phyloP scores from a whole-genome alignment of 2,888 invertebrate species.

The Cancer borealis region DNA sequence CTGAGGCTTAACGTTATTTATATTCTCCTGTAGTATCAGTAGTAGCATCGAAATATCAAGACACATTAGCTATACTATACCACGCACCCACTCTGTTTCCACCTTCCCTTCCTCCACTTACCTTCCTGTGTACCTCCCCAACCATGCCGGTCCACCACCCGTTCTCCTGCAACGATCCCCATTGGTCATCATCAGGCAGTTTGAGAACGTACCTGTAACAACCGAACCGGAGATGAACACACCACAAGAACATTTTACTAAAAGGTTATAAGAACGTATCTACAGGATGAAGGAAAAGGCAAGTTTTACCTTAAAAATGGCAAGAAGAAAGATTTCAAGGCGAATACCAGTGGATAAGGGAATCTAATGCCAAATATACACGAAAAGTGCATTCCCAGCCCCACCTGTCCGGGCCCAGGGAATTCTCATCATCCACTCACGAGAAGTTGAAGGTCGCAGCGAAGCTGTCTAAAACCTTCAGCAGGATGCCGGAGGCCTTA shows the following conservation, averaged over 20 bases:
- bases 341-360: background rate
- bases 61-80: background rate
- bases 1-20: background rate
- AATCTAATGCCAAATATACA: background rate
- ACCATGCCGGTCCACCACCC: constrained; percentile 57
- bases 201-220: constrained; percentile 52
- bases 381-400: background rate
- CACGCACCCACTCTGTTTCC: background rate
- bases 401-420: background rate
- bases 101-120: background rate
- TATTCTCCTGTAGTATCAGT: background rate
- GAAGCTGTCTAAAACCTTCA: constrained; percentile 54
- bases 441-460: constrained; percentile 50
- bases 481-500: constrained; percentile 48
- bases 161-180: constrained; percentile 49
- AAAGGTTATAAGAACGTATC: background rate
- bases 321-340: background rate
- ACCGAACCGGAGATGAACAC: background rate
- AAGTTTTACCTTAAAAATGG: background rate
- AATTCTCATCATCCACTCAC: constrained; percentile 37
- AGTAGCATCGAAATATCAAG: background rate
- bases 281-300: background rate
- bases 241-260: background rate
- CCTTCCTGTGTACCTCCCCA: constrained; percentile 46
- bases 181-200: constrained; percentile 63